Evolutionary conservation across 2,888 invertebrate species (phyloP), one percentile per base, ranked within the genome.

Genomic region (Craniophora ligustri): DNA sequence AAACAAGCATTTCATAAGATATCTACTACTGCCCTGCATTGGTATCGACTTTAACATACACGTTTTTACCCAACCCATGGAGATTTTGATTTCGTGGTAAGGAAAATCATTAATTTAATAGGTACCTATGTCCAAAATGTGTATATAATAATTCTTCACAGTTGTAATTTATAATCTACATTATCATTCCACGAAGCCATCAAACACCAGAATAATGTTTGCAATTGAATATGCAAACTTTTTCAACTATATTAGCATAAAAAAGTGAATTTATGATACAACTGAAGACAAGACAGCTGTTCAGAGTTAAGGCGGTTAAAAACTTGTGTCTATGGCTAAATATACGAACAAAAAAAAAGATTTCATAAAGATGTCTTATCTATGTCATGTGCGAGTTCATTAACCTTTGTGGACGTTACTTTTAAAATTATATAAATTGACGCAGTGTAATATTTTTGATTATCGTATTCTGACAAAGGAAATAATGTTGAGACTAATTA

Each of bases 381-480:
- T 48, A 59, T 66, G 32, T 39, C 62, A 47, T 31, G 68, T 28
- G 11, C 47, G 13, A 54, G 68, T 45, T 64, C 63, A 68, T 62
- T 45, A 48, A 41, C 68, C 63, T 46, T 23, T 7, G 40, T 5
- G 35, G 1, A 32, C 7, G 10, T 35, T 34, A 46, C 10, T 34
- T 50, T 40, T 11, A 3, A 21, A 16, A 39, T 10, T 41, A 18
- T n/a, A 30, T 8, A 14, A 36, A 31, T 16, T 40, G n/a, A 8
- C 31, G 40, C 16, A 7, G 15, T 10, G 30, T 23, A 18, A n/a
- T 5, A 19, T 18, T 21, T 21, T 57, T 18, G 15, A 10, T 26
- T 26, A 7, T 26, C 7, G 13, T 21, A 19, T 8, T 21, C 36
- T 11, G 31, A 8, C 8, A 41, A 5, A 13, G 54, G 39, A 38